A percentile compares a stretch with the other conserved stretches of the same genome.
Conservation (phyloP, 2,888 invertebrate genomes). For the Euphydryas editha region DNA sequence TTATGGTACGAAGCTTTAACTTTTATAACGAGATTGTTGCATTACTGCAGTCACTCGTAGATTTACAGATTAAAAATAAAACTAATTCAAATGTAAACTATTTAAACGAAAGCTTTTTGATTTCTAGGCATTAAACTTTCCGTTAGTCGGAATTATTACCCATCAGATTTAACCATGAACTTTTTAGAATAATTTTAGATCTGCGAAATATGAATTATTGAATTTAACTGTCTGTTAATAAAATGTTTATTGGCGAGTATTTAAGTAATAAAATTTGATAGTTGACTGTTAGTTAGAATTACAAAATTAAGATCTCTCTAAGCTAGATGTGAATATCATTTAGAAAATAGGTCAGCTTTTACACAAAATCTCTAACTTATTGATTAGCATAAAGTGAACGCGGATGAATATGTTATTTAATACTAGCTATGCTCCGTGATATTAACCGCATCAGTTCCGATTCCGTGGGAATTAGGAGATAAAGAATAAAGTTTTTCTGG, state of each 20-base stretch:
- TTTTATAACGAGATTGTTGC: conserved; percentile 64
- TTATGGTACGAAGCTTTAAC: conserved; percentile 66
- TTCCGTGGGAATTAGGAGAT: no score
- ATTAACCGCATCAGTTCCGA: no score
- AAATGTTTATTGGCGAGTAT: conserved; percentile 10
- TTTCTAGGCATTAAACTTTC: neutral
- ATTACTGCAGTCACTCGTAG: conserved; percentile 37
- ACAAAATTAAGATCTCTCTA: conserved; percentile 14
- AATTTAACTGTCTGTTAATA: neutral
- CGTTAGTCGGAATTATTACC: neutral
- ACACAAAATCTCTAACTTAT: neutral
- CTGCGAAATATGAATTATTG: conserved; percentile 2
- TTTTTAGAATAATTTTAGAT: conserved; percentile 1
- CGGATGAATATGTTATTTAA: conserved; percentile 1
- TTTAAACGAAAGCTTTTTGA: neutral
- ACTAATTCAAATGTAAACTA: conserved; percentile 3
- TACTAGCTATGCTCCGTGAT: no score
- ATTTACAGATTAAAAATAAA: conserved; percentile 29
- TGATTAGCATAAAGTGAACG: neutral
- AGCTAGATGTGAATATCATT: conserved; percentile 8
- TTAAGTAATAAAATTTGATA: conserved; percentile 10
- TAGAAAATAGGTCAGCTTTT: conserved; percentile 8
- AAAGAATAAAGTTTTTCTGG: no score
- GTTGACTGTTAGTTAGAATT: conserved; percentile 9
- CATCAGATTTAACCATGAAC: neutral